A percentile compares a stretch with the other conserved stretches of the same genome.
phyloP scores from a whole-genome alignment of 2,888 invertebrate genomes.

The Chymomyza fuscimana region DNA sequence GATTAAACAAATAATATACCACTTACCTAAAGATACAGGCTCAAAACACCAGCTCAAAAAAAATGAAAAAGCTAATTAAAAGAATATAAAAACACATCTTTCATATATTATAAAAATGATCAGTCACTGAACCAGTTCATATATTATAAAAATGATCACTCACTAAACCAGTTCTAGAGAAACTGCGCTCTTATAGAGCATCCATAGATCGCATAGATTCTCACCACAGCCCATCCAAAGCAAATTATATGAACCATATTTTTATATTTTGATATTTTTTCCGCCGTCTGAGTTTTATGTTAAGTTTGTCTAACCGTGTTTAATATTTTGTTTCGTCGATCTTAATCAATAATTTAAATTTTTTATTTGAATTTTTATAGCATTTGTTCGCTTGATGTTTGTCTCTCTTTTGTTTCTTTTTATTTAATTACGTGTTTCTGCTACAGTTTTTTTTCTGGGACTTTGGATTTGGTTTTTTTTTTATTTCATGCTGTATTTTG shows the following conservation, averaged over 20 bases:
- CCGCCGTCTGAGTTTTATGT: conserved; percentile 19
- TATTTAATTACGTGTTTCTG: conserved; percentile 48
- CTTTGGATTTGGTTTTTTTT: conserved; percentile 32
- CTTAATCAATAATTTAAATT: conserved; percentile 74
- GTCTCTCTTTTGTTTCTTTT: conserved; percentile 10
- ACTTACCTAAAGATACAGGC: too few species aligned
- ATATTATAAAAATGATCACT: too few species aligned
- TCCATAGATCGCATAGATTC: neutral
- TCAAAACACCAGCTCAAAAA: too few species aligned
- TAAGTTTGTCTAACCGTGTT: conserved; percentile 42
- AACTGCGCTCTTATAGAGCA: neutral
- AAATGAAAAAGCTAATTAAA: too few species aligned
- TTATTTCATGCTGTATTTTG: conserved; percentile 39
- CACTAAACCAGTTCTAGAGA: too few species aligned
- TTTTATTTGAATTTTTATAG: conserved; percentile 68
- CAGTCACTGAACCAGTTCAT: too few species aligned
- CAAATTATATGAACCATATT: conserved; percentile 40
- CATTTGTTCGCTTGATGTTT: conserved; percentile 22
- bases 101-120: too few species aligned
- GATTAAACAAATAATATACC: too few species aligned
- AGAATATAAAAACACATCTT: too few species aligned
- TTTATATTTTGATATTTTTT: conserved; percentile 34
- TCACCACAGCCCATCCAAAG: neutral
- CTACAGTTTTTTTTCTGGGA: conserved; percentile 32
- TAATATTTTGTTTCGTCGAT: conserved; percentile 62